phyloP scores from a whole-genome alignment of 2,797 vertebrate genomes.

The Danio albolineatus region DNA sequence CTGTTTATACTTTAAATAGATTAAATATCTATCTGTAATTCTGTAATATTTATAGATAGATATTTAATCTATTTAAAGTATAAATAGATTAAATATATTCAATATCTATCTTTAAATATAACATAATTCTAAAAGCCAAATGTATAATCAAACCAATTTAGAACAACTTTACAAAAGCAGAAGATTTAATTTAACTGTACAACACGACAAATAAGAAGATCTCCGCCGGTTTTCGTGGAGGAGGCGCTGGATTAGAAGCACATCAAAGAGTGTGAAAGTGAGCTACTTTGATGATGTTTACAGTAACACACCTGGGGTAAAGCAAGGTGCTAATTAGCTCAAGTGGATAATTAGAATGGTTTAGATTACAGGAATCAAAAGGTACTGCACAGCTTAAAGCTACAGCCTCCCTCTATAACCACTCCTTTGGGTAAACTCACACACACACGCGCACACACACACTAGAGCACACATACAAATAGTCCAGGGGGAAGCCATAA shows the following conservation, averaged over 20 bases:
- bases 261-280: constrained; percentile 58
- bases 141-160: neutral
- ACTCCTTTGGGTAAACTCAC: constrained; percentile 29
- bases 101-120: too few species aligned
- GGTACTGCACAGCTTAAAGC: constrained; percentile 48
- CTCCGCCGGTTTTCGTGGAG: constrained; percentile 33
- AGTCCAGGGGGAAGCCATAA: constrained; percentile 55
- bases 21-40: too few species aligned
- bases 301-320: constrained; percentile 62
- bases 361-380: constrained; percentile 62
- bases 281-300: constrained; percentile 56
- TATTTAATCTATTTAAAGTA: too few species aligned
- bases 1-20: neutral
- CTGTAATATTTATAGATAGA: too few species aligned
- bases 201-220: constrained; percentile 26
- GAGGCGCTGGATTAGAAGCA: constrained; percentile 55
- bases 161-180: neutral
- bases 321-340: constrained; percentile 62
- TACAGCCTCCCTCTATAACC: constrained; percentile 40
- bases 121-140: neutral
- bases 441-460: constrained; percentile 33
- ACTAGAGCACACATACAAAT: constrained; percentile 47
- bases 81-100: too few species aligned
- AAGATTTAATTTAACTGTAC: constrained; percentile 21
- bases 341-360: constrained; percentile 64